phyloP scores from a whole-genome alignment of 2,113 vertebrate genomes.

The Stictonetta naevosa region DNA sequence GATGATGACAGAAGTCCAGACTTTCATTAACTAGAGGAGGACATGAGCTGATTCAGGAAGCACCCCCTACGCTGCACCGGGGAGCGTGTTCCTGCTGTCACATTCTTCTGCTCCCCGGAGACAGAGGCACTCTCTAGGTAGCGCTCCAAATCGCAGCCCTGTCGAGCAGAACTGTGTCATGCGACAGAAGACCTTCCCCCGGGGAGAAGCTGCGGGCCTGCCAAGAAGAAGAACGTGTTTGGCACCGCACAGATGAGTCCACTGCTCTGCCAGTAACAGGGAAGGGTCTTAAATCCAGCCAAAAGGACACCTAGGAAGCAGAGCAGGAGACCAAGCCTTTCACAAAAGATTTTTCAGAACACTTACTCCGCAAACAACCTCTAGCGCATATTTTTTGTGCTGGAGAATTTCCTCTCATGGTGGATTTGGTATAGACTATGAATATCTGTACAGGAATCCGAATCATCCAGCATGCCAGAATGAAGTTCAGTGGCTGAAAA shows the following conservation, averaged over 20 bases:
- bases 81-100: neutral
- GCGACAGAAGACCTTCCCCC: neutral
- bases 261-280: rapidly evolving
- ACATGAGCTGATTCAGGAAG: neutral
- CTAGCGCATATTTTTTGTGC: neutral
- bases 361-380: neutral
- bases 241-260: neutral
- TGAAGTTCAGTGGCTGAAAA: neutral
- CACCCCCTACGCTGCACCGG: neutral
- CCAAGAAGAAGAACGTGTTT: neutral
- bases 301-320: neutral
- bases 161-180: neutral
- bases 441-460: neutral
- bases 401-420: neutral
- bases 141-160: neutral
- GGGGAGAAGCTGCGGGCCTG: neutral
- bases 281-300: neutral
- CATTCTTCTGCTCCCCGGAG: neutral
- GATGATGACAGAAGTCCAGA: slow-evolving; percentile 8
- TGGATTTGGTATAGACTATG: neutral
- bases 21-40: neutral
- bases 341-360: neutral
- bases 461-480: neutral
- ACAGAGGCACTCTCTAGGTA: neutral
- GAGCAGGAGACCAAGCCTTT: neutral